Evolutionary conservation across 23 tunicate genomes (phyloP).

Genomic region (Styela clava): DNA sequence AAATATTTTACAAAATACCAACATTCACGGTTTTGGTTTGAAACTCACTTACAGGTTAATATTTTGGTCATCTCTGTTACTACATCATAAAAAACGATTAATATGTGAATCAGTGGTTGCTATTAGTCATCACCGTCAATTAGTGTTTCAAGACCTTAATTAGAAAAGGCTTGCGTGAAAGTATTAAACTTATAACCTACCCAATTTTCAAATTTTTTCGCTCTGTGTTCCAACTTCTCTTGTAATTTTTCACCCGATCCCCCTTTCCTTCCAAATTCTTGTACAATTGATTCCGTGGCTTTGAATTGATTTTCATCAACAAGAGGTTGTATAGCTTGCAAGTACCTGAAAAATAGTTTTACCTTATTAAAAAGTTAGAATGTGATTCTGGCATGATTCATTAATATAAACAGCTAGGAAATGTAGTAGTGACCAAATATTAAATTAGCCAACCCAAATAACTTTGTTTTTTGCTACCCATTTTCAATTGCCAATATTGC

Average conservation of each 20-base stretch:
- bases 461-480: too few species aligned
- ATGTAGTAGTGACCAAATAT: background rate
- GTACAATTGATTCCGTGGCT: constrained; percentile 51
- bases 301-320: constrained; percentile 49
- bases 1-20: too few species aligned
- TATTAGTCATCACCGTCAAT: too few species aligned
- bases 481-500: too few species aligned
- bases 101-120: too few species aligned
- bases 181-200: too few species aligned
- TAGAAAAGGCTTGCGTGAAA: too few species aligned
- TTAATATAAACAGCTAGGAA: background rate
- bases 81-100: too few species aligned
- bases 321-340: constrained; percentile 54
- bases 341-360: constrained; percentile 34
- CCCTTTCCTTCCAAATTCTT: constrained; percentile 55
- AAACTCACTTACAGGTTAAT: too few species aligned
- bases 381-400: background rate
- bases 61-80: too few species aligned
- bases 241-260: constrained; percentile 74
- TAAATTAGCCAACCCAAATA: background rate
- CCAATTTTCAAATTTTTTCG: constrained; percentile 69
- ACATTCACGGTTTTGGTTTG: too few species aligned
- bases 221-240: constrained; percentile 42
- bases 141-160: too few species aligned
- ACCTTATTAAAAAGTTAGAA: background rate